Base-by-base conservation (phyloP, 2,113 vertebrate species). In the Dicaeum eximium region DNA sequence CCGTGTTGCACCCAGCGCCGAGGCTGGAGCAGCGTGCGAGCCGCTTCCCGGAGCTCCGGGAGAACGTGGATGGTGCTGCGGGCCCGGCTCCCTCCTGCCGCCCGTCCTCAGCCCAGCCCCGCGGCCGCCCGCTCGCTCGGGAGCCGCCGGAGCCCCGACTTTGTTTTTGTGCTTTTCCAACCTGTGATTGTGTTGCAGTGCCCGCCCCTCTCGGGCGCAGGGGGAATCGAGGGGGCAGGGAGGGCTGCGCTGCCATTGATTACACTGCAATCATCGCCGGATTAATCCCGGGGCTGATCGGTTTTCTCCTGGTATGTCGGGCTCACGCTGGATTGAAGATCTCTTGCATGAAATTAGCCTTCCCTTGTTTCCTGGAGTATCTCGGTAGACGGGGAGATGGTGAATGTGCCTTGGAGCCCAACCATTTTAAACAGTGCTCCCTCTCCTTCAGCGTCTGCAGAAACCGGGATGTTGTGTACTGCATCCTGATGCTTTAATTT, bases 201-300 rank as follows among this genome's bases (percentile, higher is more conserved):
- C 90, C 91, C 92, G 93, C 94, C 94, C 93, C 90, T 84, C 81
- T 61, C 47, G 90, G 95, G 87, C 45, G 70, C 58, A 47, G 82
- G 95, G 80, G 78, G 50, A 81, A 40, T 42, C 19, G 44, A 80
- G 57, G 65, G 85, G 60, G 77, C 56, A 57, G 94, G 54, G 77
- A 77, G 40, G 72, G 62, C 35, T 78, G 78, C 75, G 78, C 47
- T 83, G 94, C 95, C 7, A 77, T 96, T 80, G 94, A 95, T 91
- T 14, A 85, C 78, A 5, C 90, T 79, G 93, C 95, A 22, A 71
- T 81, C 73, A 90, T 71, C 87, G 50, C 89, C 80, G 3, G 30
- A 37, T 94, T 86, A 69, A 81, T 83, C 77, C 64, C 60, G 53
- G 56, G 20, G 81, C 57, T 56, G 66, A 47, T 66, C 53, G 48